These are phyloP conservation scores for Microhierax caerulescens DNA, from an alignment of 2,797 vertebrate species.

Conservation along the genomic window DNA sequence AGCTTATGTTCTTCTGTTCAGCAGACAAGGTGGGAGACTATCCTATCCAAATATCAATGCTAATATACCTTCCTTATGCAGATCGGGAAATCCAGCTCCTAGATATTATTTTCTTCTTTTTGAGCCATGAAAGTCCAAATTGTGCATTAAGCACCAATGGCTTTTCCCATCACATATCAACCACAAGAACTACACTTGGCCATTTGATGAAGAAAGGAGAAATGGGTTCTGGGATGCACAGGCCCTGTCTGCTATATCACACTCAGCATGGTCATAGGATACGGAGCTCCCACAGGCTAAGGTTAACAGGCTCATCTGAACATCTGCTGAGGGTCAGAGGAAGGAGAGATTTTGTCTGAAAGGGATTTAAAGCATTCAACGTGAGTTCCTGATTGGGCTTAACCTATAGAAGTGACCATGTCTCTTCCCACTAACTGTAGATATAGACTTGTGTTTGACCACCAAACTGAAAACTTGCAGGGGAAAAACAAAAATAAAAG, in stretches of 20 bases:
- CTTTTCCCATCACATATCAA: neutral
- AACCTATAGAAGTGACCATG: neutral
- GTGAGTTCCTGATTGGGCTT: neutral
- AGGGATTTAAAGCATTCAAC: neutral
- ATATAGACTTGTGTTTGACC: neutral
- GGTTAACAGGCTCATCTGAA: neutral
- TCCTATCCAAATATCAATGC: neutral
- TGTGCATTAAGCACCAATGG: neutral
- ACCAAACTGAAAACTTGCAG: neutral
- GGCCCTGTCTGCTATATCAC: neutral
- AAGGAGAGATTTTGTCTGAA: neutral
- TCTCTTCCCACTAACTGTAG: neutral
- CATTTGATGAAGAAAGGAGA: neutral
- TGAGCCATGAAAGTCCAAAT: neutral
- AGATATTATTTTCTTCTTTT: neutral
- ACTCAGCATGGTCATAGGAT: neutral
- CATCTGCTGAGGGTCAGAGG: neutral
- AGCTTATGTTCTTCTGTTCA: constrained; percentile 2
- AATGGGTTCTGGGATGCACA: neutral
- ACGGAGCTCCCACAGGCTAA: neutral
- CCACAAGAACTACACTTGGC: neutral
- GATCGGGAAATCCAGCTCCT: neutral
- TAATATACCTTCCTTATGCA: neutral
- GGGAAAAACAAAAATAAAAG: neutral
- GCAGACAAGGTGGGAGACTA: neutral